Evolutionary conservation across 2,888 invertebrate species (phyloP).

Genomic region (Dione juno): DNA sequence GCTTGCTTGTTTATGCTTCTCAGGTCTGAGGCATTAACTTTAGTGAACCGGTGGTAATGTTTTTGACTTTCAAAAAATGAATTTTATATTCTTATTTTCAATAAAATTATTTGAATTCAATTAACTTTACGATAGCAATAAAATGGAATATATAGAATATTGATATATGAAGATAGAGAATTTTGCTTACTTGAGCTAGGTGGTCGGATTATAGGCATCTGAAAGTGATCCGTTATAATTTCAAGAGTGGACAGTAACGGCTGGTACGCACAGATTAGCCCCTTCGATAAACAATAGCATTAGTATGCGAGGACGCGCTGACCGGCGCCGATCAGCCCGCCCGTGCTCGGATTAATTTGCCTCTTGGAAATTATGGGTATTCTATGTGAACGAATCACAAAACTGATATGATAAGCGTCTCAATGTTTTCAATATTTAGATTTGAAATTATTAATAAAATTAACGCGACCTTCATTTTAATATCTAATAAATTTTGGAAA

Average conservation of each 20-base stretch:
- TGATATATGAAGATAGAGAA: constrained; percentile 19
- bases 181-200: constrained; percentile 50
- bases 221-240: constrained; percentile 83
- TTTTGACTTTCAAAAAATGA: too few species aligned
- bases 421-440: constrained; percentile 63
- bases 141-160: constrained; percentile 7
- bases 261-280: constrained; percentile 83
- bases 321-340: constrained; percentile 78
- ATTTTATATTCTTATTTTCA: too few species aligned
- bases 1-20: too few species aligned
- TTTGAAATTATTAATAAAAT: constrained; percentile 22
- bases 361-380: constrained; percentile 78
- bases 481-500: background rate
- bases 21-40: too few species aligned
- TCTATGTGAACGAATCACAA: constrained; percentile 59
- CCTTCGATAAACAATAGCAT: constrained; percentile 84
- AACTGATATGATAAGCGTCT: constrained; percentile 61
- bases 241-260: constrained; percentile 79
- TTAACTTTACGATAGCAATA: background rate
- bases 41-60: too few species aligned
- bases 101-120: too few species aligned
- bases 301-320: constrained; percentile 82
- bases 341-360: constrained; percentile 82
- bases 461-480: background rate
- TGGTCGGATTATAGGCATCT: constrained; percentile 72